phyloP scores from a whole-genome alignment of 2,113 vertebrate genomes.

The Cebus imitator region DNA sequence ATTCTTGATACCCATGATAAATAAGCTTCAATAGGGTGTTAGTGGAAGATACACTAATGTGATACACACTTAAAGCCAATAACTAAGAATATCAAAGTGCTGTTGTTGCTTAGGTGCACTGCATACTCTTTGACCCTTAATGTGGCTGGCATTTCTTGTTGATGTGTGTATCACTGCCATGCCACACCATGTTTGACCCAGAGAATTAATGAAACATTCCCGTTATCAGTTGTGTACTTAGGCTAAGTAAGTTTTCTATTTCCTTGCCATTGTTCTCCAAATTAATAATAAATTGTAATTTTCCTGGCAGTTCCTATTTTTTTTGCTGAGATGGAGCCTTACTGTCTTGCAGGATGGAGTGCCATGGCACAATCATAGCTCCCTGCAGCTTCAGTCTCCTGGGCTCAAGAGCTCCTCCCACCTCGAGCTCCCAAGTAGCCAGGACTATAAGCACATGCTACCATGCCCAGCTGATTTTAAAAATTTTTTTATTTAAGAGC shows the following conservation, averaged over 20 bases:
- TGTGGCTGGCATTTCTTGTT: neutral
- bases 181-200: neutral
- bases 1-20: neutral
- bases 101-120: neutral
- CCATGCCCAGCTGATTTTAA: neutral
- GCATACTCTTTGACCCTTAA: neutral
- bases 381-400: neutral
- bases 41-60: neutral
- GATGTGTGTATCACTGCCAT: neutral
- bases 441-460: neutral
- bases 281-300: slow-evolving; percentile 20
- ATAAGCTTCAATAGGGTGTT: neutral
- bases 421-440: neutral
- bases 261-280: slow-evolving; percentile 8
- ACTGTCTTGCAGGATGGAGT: neutral
- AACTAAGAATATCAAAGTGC: neutral
- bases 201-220: neutral
- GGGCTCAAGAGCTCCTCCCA: neutral
- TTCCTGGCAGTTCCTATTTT: slow-evolving; percentile 5
- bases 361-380: neutral
- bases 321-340: neutral
- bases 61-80: neutral
- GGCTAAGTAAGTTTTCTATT: neutral
- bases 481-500: slow-evolving; percentile 25
- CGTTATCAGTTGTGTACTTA: neutral